phyloP scores from a whole-genome alignment of 2,797 vertebrate species.

The Phrynocephalus forsythii region DNA sequence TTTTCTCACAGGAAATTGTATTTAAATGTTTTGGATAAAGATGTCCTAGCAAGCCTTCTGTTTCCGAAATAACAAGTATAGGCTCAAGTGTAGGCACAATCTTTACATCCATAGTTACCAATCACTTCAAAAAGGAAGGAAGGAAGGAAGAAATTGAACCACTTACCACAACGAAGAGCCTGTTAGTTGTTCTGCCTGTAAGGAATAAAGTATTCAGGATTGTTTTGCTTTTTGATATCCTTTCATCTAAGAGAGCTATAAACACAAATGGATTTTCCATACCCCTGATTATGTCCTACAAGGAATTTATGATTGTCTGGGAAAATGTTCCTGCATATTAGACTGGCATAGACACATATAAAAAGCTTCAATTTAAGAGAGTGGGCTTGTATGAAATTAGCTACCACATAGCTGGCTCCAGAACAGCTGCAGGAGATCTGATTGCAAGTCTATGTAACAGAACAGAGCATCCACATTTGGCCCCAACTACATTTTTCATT shows the following conservation, averaged over 20 bases:
- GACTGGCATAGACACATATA: neutral
- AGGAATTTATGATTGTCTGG: neutral
- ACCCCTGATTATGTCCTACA: neutral
- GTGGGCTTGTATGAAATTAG: neutral
- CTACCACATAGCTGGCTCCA: no score
- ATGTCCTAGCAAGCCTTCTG: neutral
- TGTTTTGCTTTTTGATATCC: neutral
- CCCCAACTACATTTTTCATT: neutral
- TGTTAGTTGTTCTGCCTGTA: neutral
- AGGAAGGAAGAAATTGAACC: neutral
- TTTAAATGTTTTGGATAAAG: neutral
- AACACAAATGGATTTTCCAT: neutral
- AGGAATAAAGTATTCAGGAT: neutral
- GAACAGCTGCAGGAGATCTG: neutral
- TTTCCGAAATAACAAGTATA: neutral
- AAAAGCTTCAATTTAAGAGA: neutral
- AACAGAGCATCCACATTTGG: neutral
- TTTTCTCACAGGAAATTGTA: neutral
- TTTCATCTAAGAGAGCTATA: neutral
- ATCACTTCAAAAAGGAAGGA: neutral
- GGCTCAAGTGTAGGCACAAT: neutral
- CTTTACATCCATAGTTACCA: neutral
- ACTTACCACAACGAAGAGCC: neutral
- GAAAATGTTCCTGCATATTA: neutral
- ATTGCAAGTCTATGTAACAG: neutral